Evolutionary conservation across 2,113 vertebrate species (phyloP), one percentile per base, ranked within the genome.

Genomic region (Calypte anna): DNA sequence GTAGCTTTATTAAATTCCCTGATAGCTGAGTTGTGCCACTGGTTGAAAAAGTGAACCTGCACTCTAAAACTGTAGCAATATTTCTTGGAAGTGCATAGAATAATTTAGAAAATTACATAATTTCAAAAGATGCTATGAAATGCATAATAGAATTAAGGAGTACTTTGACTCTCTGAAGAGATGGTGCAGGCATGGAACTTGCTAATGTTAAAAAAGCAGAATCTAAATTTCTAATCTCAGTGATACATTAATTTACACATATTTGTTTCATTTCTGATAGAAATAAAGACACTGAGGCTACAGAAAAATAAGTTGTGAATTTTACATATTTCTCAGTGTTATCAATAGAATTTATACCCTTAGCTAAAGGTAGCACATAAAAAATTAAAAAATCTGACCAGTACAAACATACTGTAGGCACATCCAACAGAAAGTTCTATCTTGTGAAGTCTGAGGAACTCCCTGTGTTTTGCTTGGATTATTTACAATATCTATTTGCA

Each of bases 41-140:
- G 17, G 27, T 69, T 91, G 80, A 66, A 85, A 91, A 90, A 63
- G 67, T 74, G 58, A 88, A 74, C n/a, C 46, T 5, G 4, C 33
- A 15, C 27, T 63, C 46, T 36, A 80, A 25, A 64, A 75, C 43
- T 59, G 19, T 78, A 10, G 79, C 59, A 90, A 67, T 64, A 78
- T 48, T 86, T 92, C 80, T 95, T 75, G 91, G 83, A 92, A 92
- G 95, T 87, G 62, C 20, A 81, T 30, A 74, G 82, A 86, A 91
- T 83, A 11, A 88, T 74, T 91, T 94, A 86, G 79, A 81, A 93
- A 91, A 88, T 63, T 10, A 80, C 22, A 46, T 76, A 21, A 76
- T 91, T 87, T 87, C 82, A 89, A 94, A 93, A 87, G 58, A 58
- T 95, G 58, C 70, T 85, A 62, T 79, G 82, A 87, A 89, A 85